phyloP scores from a whole-genome alignment of 1,140 invertebrate species.

The Dreissena polymorpha region DNA sequence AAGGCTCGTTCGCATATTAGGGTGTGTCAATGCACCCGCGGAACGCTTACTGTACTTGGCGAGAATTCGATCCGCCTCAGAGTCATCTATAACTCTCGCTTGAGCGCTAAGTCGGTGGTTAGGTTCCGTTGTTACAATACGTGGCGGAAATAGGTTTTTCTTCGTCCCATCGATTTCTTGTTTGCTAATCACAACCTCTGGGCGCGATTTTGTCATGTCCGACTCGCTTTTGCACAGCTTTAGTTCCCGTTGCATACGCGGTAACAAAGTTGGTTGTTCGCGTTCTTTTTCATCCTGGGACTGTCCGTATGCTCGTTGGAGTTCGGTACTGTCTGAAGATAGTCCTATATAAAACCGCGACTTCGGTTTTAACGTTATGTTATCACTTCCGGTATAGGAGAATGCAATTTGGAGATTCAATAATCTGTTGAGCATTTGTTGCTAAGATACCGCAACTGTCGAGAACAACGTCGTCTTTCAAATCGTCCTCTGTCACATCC shows the following conservation, averaged over 20 bases:
- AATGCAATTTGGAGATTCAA: constrained; percentile 34
- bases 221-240: too few species aligned
- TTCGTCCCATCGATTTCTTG: background rate
- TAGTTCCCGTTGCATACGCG: too few species aligned
- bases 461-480: constrained; percentile 64
- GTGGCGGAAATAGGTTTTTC: background rate
- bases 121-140: background rate
- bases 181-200: background rate
- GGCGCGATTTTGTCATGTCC: too few species aligned
- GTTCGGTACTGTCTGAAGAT: too few species aligned
- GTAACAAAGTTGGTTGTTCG: too few species aligned
- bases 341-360: too few species aligned
- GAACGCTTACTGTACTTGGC: constrained; percentile 32
- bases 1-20: constrained; percentile 45
- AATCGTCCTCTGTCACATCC: constrained; percentile 28
- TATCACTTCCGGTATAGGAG: too few species aligned
- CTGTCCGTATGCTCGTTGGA: too few species aligned
- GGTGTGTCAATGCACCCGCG: constrained; percentile 21
- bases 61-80: constrained; percentile 51
- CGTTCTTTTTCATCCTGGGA: too few species aligned
- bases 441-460: constrained; percentile 73
- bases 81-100: constrained; percentile 24
- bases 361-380: too few species aligned
- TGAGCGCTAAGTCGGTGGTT: constrained; percentile 24
- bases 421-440: constrained; percentile 57